phyloP scores from a whole-genome alignment of 1,140 invertebrate species.

The Philopotamus ludificatus region DNA sequence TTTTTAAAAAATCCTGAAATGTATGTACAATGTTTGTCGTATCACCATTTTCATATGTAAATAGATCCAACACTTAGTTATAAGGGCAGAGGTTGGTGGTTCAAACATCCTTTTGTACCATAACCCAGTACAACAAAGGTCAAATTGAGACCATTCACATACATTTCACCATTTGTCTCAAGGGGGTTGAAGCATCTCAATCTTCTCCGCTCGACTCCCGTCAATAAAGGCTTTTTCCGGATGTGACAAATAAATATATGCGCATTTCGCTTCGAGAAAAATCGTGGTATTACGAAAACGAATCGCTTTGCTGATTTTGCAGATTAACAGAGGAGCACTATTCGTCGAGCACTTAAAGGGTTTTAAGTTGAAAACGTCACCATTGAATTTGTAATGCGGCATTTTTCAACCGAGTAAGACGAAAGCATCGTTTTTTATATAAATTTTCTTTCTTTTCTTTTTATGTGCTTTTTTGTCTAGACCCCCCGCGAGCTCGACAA shows the following conservation, averaged over 20 bases:
- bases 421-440: neutral
- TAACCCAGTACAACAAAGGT: too few species aligned
- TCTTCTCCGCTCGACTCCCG: neutral
- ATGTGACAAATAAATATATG: neutral
- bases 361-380: neutral
- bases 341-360: neutral
- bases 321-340: neutral
- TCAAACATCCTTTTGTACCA: too few species aligned
- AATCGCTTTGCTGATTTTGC: neutral
- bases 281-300: neutral
- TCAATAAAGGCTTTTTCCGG: neutral
- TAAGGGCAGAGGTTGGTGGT: too few species aligned
- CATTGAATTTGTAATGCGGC: conserved; percentile 4
- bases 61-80: too few species aligned
- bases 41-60: too few species aligned
- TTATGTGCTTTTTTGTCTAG: conserved; percentile 1
- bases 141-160: neutral
- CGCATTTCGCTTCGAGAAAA: neutral
- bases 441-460: neutral
- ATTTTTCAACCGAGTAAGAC: neutral
- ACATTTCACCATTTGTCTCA: neutral
- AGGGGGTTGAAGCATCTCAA: too few species aligned
- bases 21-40: too few species aligned
- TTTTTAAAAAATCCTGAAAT: too few species aligned
- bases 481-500: neutral